These are phyloP conservation scores for Neomonachus schauinslandi DNA, from an alignment of 2,113 vertebrate genomes.

Conservation along the genomic window DNA sequence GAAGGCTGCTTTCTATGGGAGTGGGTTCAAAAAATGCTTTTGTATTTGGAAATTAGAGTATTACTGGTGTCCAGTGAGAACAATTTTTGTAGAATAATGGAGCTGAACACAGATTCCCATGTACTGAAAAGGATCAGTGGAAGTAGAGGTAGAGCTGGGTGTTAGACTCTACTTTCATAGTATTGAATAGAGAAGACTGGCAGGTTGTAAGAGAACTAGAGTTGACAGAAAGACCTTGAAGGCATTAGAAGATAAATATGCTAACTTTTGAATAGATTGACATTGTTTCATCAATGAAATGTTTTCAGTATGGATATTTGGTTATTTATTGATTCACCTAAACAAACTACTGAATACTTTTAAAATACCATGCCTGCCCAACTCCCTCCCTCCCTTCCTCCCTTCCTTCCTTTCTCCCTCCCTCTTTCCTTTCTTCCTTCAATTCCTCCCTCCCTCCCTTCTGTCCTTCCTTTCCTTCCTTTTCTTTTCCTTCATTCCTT, in stretches of 20 bases:
- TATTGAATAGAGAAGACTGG: background rate
- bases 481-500: background rate
- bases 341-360: background rate
- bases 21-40: background rate
- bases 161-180: background rate
- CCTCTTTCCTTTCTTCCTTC: background rate
- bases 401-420: rapidly evolving
- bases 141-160: background rate
- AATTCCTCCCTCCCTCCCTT: background rate
- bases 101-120: background rate
- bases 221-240: background rate
- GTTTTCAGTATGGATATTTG: background rate
- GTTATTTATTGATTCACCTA: background rate
- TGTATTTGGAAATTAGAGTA: background rate
- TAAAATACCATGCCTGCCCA: background rate
- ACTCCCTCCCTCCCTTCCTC: background rate
- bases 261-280: background rate
- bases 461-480: background rate
- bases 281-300: background rate
- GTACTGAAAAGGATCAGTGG: background rate
- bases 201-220: background rate
- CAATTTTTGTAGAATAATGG: background rate
- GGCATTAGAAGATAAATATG: background rate
- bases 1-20: background rate
- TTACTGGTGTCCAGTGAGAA: background rate